These are phyloP conservation scores for Silurus glanis DNA, from an alignment of 2,113 vertebrate genomes.

Conservation along the genomic window DNA sequence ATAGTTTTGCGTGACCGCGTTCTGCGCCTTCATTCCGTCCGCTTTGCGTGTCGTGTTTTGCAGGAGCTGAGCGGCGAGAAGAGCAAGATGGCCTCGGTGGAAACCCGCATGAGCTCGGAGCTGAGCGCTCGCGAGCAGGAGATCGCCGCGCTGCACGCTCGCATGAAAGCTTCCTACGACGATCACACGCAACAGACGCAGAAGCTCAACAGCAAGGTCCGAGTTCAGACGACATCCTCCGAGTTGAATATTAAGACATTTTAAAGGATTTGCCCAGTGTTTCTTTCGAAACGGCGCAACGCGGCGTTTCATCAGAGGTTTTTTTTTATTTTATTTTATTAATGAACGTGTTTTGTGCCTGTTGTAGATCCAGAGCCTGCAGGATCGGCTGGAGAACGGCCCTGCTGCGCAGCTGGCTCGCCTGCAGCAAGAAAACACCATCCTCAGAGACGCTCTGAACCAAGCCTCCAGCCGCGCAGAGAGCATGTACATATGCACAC, in stretches of 20 bases:
- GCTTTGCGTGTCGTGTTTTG: not conserved
- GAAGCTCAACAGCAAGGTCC: conserved; percentile 84
- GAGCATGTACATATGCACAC: conserved; percentile 75
- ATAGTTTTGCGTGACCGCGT: not conserved
- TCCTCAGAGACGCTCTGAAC: conserved; percentile 82
- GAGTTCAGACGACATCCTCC: not conserved
- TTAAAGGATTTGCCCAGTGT: not conserved
- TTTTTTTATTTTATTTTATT: not conserved
- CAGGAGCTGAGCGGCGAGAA: conserved; percentile 79
- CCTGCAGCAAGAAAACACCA: conserved; percentile 84
- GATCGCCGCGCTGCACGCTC: conserved; percentile 70
- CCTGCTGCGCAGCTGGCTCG: conserved; percentile 79
- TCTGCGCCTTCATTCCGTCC: not conserved
- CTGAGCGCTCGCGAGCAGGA: conserved; percentile 74
- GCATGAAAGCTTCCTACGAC: conserved; percentile 83
- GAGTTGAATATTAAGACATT: not conserved
- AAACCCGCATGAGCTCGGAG: conserved; percentile 80
- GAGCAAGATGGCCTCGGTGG: conserved; percentile 63
- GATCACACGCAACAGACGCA: conserved; percentile 77
- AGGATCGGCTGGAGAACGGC: conserved; percentile 84
- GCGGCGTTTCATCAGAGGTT: no score
- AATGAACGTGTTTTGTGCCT: not conserved
- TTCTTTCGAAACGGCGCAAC: not conserved
- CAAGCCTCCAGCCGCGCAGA: conserved; percentile 83
- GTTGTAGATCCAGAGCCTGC: conserved; percentile 78